Evolutionary conservation across 2,113 vertebrate genomes (phyloP).

Genomic region (Menidia beryllina): DNA sequence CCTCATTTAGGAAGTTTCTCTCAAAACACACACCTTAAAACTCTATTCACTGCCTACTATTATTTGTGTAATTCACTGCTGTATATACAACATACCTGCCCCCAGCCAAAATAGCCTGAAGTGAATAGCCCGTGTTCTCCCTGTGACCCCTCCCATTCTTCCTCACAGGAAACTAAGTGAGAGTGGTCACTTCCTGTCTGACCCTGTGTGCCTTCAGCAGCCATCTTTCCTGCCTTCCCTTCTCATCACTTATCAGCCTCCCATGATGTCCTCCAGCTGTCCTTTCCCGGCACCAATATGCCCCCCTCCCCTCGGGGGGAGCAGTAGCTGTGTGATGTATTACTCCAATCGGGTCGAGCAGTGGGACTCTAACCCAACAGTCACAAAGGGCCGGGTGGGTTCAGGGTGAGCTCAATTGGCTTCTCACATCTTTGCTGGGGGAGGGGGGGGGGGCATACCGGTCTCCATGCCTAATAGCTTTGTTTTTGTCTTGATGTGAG

Average conservation of each 20-base stretch:
- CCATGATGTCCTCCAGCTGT: slow-evolving; percentile 65
- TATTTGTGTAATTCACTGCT: slow-evolving; percentile 32
- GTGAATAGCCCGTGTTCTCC: slow-evolving; percentile 42
- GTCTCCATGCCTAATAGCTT: slow-evolving; percentile 43
- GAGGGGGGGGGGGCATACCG: slow-evolving; percentile 16
- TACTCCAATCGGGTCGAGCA: slow-evolving; percentile 41
- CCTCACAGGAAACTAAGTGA: slow-evolving; percentile 64
- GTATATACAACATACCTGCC: slow-evolving; percentile 4
- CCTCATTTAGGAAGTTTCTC: slow-evolving; percentile 24
- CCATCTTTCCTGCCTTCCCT: slow-evolving; percentile 61
- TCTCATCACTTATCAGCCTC: slow-evolving; percentile 48
- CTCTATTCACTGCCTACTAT: neutral
- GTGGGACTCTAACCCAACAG: slow-evolving; percentile 50
- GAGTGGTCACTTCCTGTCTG: slow-evolving; percentile 62
- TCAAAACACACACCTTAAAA: slow-evolving; percentile 26
- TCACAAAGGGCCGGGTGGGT: slow-evolving; percentile 43
- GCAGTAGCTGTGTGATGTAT: slow-evolving; percentile 63
- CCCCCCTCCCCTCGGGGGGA: slow-evolving; percentile 41
- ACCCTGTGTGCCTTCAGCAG: slow-evolving; percentile 48
- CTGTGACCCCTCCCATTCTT: slow-evolving; percentile 41
- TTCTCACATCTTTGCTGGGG: slow-evolving; percentile 32
- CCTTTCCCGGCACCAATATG: slow-evolving; percentile 43
- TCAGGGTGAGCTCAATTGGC: slow-evolving; percentile 56
- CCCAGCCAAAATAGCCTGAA: slow-evolving; percentile 13
- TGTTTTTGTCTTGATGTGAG: slow-evolving; percentile 49